Base-by-base conservation (phyloP, 2,888 invertebrate genomes). In the Norana najaformis region DNA sequence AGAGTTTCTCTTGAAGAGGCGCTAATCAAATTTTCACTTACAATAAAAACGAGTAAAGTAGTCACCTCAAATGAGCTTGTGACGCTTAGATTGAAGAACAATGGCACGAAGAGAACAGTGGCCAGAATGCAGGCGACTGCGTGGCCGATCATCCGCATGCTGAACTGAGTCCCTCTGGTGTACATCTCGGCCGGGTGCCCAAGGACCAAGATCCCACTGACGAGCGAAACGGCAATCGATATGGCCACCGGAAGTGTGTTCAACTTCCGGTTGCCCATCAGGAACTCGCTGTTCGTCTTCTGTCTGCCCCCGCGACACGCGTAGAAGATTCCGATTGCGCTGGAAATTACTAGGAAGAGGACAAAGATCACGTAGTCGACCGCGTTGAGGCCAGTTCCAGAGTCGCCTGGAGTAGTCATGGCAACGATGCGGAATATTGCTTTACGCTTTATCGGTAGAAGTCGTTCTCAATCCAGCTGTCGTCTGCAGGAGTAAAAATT, bases 141-240 rank as follows among this genome's bases (percentile, higher is more conserved):
- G 88, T 91, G 91, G 16, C 92, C 92, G 20, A 91, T 18, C 20
- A 91, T 92, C 20, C 91, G 85, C 88, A 92, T 69, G 16, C 83
- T 83, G 89, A 92, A 88, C 89, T 92, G 92, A 23, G 92, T 91
- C 23, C 92, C 92, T 37, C 90, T 35, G 5, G 92, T 93, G 92
- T 91, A 92, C 90, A 93, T 91, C 91, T 92, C 91, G 88, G 93
- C 92, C 69, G 92, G 90, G 36, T 89, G 91, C 34, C 92, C 92
- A 5, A 93, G 90, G 41, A 92, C 91, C 69, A 91, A 38, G 69
- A 92, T 91, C 8, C 92, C 92, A 34, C 92, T 92, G 69, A 92
- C 89, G 88, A 91, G 91, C 13, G 92, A 92, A 36, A 92, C 92
- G 23, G 92, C 89, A 23, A 92, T 92, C 36, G 92, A 92, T 82